A percentile compares a stretch with the other conserved stretches of the same genome.
Conservation (phyloP, 2,797 vertebrate species). For the Tarsius wallacei region DNA sequence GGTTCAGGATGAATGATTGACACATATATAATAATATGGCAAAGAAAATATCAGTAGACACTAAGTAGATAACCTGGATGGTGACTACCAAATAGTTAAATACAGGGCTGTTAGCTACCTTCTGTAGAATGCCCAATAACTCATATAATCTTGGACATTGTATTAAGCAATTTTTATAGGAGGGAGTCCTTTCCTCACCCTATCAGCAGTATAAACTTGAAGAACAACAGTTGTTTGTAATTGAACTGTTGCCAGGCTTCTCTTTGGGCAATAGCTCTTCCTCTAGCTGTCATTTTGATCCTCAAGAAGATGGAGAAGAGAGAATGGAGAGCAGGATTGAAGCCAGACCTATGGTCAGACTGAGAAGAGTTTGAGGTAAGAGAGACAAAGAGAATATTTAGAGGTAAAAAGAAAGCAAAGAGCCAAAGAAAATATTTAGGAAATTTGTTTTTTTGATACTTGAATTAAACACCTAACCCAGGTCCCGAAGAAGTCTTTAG, state of each 20-base stretch:
- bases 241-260: background rate
- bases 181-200: background rate
- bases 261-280: background rate
- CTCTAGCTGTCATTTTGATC: background rate
- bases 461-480: background rate
- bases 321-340: background rate
- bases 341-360: background rate
- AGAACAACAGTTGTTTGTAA: accelerated
- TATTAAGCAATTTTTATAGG: background rate
- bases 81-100: accelerated
- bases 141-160: accelerated
- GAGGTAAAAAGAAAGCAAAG: background rate
- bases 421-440: background rate
- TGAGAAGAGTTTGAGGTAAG: background rate
- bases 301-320: accelerated
- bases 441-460: background rate
- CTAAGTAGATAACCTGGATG: accelerated
- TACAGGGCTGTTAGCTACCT: accelerated
- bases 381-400: background rate
- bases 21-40: accelerated
- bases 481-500: background rate
- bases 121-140: accelerated
- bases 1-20: background rate
- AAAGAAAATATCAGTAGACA: background rate
- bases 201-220: no score